These are phyloP conservation scores for Lipotes vexillifer DNA, from an alignment of 2,113 vertebrate species.

Conservation along the genomic window DNA sequence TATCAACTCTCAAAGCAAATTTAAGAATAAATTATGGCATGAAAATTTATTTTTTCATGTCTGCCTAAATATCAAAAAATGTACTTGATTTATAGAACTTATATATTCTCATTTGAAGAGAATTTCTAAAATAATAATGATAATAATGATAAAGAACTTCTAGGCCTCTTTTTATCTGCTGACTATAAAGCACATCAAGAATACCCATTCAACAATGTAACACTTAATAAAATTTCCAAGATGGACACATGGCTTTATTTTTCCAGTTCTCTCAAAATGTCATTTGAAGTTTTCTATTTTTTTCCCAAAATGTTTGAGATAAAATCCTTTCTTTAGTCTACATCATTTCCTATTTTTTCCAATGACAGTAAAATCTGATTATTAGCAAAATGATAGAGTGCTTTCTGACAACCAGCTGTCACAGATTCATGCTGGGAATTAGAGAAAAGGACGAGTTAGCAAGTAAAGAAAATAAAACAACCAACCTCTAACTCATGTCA, in stretches of 20 bases:
- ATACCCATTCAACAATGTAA: background rate
- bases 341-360: constrained; percentile 48
- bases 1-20: background rate
- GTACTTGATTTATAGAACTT: background rate
- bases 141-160: background rate
- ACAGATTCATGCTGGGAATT: background rate
- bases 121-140: background rate
- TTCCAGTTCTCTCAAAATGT: background rate
- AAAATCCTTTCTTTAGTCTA: constrained; percentile 22
- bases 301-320: constrained; percentile 34
- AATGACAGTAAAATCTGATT: constrained; percentile 54
- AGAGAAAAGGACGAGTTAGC: constrained; percentile 42
- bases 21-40: background rate
- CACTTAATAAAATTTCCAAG: background rate
- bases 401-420: constrained; percentile 57
- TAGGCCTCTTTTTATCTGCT: background rate
- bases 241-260: background rate
- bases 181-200: background rate
- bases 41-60: background rate
- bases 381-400: constrained; percentile 51
- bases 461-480: constrained; percentile 4
- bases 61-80: background rate
- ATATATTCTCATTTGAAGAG: background rate
- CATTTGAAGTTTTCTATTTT: background rate
- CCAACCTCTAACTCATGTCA: background rate